Percentiles rank a stretch among this genome's conserved stretches.
Evolutionary conservation across 1,140 invertebrate species (phyloP).

Genomic region (Medauroidea extradentata): DNA sequence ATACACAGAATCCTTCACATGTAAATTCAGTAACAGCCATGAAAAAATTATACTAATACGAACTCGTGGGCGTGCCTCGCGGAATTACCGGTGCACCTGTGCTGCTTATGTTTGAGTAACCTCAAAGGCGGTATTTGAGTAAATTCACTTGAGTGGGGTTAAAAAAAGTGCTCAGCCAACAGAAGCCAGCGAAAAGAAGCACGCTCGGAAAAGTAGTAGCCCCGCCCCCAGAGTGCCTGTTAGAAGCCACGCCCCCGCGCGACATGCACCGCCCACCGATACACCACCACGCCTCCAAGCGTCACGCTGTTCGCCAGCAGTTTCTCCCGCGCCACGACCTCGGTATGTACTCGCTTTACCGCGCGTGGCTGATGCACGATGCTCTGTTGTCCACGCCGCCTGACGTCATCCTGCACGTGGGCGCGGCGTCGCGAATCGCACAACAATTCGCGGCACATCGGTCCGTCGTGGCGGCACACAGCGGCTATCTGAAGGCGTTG

Average conservation of each 20-base stretch:
- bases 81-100: no score
- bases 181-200: no score
- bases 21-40: no score
- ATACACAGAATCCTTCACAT: no score
- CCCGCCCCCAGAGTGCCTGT: neutral
- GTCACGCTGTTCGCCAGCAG: neutral
- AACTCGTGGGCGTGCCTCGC: no score
- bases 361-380: constrained; percentile 55
- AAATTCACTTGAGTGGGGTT: no score
- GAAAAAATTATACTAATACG: no score
- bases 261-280: neutral
- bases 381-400: constrained; percentile 45
- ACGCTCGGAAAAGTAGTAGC: no score
- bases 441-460: constrained; percentile 64
- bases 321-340: neutral
- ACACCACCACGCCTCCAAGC: neutral
- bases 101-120: no score
- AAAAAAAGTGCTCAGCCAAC: no score
- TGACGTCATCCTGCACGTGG: constrained; percentile 59
- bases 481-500: constrained; percentile 61
- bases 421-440: constrained; percentile 35
- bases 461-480: constrained; percentile 55
- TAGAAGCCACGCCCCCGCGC: neutral
- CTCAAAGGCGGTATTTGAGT: no score
- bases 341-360: constrained; percentile 59